Base-by-base conservation (phyloP, 2,113 vertebrate species). In the human region DNA sequence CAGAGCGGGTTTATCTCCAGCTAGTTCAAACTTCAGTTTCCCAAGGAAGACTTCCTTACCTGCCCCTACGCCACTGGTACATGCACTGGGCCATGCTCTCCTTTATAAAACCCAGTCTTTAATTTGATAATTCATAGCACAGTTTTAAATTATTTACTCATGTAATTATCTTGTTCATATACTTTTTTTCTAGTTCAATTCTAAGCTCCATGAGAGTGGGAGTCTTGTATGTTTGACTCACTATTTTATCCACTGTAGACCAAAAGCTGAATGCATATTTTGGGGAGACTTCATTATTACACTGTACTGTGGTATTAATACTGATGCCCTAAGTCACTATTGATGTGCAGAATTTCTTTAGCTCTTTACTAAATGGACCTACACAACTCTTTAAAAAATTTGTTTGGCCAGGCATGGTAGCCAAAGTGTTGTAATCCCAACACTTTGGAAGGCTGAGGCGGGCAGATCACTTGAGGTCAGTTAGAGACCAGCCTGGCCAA, bases 51-150 rank as follows among this genome's bases (percentile, higher is more conserved):
- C 32, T 27, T 35, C 35, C 22, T 81, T 43, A 43, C 18, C 11
- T 1, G 30, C 7, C 35, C 10, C 8, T 35, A 3, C 0, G 2
- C 6, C 11, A 32, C 38, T n/a, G 43, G 70, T 22, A 32, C 1
- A 3, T 8, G 12, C 11, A 8, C 23, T 40, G 38, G 40, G 52
- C 64, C 59, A 38, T 12, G 3, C 45, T 79, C 5, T 73, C 11
- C n/a, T 73, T 30, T 87, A 57, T 68, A 20, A 55, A 89, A 50
- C 17, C 3, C 23, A 30, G 10, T 20, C 27, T 87, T 96, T 66
- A 75, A 83, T 61, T 43, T 52, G 61, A 3, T 43, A 59, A 70
- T 59, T 43, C 10, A 43, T 20, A 84, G 10, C 3, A 50, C 13
- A 89, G 2, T 16, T 17, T 84, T 94, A 30, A n/a, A 57, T 27